A percentile compares a stretch with the other conserved stretches of the same genome.
These are phyloP conservation scores for Lithophane socia DNA, from an alignment of 2,888 invertebrate genomes.

Conservation along the genomic window DNA sequence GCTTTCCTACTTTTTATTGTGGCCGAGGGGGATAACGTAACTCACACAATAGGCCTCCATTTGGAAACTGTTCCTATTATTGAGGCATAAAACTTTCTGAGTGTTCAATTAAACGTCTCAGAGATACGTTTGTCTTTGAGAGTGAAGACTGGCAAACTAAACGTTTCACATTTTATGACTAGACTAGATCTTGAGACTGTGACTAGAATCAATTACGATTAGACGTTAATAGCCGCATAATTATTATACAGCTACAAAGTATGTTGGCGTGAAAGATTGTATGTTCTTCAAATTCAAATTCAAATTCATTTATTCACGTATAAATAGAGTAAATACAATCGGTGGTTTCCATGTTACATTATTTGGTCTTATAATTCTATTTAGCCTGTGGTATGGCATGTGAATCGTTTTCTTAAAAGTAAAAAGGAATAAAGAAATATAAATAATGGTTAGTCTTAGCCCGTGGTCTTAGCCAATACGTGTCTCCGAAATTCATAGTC, in stretches of 20 bases:
- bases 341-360: too few species aligned
- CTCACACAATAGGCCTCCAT: constrained; percentile 29
- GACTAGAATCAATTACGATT: constrained; percentile 36
- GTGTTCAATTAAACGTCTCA: constrained; percentile 33
- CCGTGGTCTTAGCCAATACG: too few species aligned
- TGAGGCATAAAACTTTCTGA: constrained; percentile 41
- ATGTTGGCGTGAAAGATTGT: constrained; percentile 36
- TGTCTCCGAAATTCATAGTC: too few species aligned
- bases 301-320: too few species aligned
- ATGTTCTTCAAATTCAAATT: too few species aligned
- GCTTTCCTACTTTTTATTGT: constrained; percentile 53
- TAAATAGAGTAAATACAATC: too few species aligned
- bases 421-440: too few species aligned
- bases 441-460: too few species aligned
- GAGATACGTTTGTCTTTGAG: constrained; percentile 14
- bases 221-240: constrained; percentile 20
- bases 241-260: constrained; percentile 13
- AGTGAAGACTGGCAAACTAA: constrained; percentile 22
- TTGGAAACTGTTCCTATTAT: constrained; percentile 38
- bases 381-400: too few species aligned
- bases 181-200: constrained; percentile 25
- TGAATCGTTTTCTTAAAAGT: too few species aligned
- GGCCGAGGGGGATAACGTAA: constrained; percentile 21
- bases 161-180: constrained; percentile 41
- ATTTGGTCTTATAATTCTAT: too few species aligned